A percentile compares a stretch with the other conserved stretches of the same genome.
These are phyloP conservation scores for Paraescarpia echinospica DNA, from an alignment of 1,140 invertebrate species.

Conservation along the genomic window DNA sequence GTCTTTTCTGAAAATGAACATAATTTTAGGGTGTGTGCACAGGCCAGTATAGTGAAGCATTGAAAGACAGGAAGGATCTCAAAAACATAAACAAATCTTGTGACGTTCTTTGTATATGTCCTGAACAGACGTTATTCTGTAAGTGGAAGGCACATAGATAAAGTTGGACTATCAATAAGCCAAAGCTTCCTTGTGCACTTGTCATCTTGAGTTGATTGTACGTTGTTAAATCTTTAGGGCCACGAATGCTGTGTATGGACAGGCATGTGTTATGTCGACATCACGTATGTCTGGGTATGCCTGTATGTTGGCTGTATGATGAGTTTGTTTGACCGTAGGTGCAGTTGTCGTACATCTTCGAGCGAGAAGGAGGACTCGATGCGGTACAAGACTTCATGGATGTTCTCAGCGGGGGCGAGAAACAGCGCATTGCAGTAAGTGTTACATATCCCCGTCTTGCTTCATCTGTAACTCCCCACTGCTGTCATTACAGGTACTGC, in stretches of 20 bases:
- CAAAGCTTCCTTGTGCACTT: no score
- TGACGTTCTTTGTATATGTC: no score
- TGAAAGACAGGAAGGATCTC: no score
- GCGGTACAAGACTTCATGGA: conserved; percentile 94
- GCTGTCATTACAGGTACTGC: background rate
- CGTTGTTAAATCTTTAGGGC: no score
- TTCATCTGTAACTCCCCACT: background rate
- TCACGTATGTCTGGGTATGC: background rate
- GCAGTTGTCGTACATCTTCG: conserved; percentile 82
- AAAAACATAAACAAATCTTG: no score
- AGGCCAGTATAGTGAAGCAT: no score
- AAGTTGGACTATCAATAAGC: no score
- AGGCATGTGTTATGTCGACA: background rate
- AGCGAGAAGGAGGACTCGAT: conserved; percentile 87
- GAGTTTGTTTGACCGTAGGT: conserved; percentile 62
- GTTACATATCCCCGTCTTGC: background rate
- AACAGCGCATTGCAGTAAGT: conserved; percentile 85
- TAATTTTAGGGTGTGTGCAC: no score
- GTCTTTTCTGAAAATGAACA: no score
- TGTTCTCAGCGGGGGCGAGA: conserved; percentile 95
- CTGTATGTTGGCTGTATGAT: background rate
- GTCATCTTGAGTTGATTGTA: no score
- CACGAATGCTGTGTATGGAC: background rate
- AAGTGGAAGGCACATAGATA: no score
- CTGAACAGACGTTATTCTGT: no score